These are phyloP conservation scores for Neoarius graeffei DNA, from an alignment of 2,113 vertebrate species.

Conservation along the genomic window DNA sequence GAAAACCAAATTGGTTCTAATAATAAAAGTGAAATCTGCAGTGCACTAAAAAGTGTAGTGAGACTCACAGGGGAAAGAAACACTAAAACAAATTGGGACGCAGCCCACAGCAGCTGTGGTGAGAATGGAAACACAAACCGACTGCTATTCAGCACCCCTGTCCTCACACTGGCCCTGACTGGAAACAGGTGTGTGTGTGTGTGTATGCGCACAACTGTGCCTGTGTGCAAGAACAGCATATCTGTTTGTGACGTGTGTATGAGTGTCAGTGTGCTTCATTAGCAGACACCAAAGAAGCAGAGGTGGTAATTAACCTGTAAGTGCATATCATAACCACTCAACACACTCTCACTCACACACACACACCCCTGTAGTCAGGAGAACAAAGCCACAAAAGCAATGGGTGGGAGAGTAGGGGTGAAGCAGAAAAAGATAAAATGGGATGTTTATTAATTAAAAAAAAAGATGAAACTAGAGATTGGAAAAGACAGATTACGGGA, in stretches of 20 bases:
- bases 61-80: background rate
- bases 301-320: slow-evolving; percentile 41
- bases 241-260: slow-evolving; percentile 1
- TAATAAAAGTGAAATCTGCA: background rate
- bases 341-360: background rate
- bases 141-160: slow-evolving; percentile 16
- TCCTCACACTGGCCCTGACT: slow-evolving; percentile 8
- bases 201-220: background rate
- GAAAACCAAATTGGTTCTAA: background rate
- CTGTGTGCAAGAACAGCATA: background rate
- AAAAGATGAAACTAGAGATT: background rate
- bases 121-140: slow-evolving; percentile 2
- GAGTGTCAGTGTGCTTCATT: slow-evolving; percentile 25
- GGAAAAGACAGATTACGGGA: background rate
- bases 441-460: background rate
- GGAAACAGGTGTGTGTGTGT: slow-evolving; percentile 21
- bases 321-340: slow-evolving; percentile 15
- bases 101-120: slow-evolving; percentile 13
- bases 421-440: slow-evolving; percentile 53
- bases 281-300: slow-evolving; percentile 11
- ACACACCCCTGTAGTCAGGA: slow-evolving; percentile 8
- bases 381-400: slow-evolving; percentile 17
- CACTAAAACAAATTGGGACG: background rate
- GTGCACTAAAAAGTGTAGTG: background rate
- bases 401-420: background rate